These are phyloP conservation scores for Automeris io DNA, from an alignment of 2,888 invertebrate genomes.

Conservation along the genomic window DNA sequence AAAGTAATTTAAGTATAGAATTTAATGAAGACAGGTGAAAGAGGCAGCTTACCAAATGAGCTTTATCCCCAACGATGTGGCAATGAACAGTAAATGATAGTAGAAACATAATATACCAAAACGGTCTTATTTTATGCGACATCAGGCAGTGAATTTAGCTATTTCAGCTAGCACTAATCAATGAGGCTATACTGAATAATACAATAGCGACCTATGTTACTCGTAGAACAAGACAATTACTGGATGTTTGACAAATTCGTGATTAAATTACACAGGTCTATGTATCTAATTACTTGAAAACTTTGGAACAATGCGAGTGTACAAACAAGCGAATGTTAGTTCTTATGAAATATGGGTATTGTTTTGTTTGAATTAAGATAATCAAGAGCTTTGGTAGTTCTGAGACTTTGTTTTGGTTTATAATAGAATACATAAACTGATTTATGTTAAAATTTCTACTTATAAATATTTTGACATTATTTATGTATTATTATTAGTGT, in stretches of 20 bases:
- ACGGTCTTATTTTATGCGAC: constrained; percentile 2
- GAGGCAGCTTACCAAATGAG: constrained; percentile 48
- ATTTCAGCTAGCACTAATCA: too few relatives aligned
- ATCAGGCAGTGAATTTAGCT: too few relatives aligned
- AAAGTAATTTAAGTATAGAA: too few relatives aligned
- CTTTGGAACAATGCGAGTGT: not conserved
- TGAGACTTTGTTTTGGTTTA: constrained; percentile 2
- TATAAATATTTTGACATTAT: too few relatives aligned
- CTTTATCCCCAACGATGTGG: constrained; percentile 47
- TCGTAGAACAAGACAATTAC: constrained; percentile 15
- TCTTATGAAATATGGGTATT: not conserved
- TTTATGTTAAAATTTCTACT: too few relatives aligned
- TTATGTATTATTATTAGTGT: too few relatives aligned
- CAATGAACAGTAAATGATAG: constrained; percentile 21
- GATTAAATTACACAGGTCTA: not conserved
- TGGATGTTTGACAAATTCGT: constrained; percentile 19
- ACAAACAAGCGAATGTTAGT: not conserved
- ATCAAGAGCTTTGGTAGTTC: constrained; percentile 14
- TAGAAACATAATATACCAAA: constrained; percentile 17
- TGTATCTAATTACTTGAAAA: not conserved
- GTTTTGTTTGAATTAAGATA: not conserved
- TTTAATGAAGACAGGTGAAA: not conserved
- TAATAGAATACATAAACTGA: too few relatives aligned
- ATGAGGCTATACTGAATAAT: too few relatives aligned
- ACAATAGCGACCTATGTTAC: constrained; percentile 2